These are phyloP conservation scores for Scolopax bukidnonensis DNA, from an alignment of 2,797 vertebrate genomes.

Conservation along the genomic window DNA sequence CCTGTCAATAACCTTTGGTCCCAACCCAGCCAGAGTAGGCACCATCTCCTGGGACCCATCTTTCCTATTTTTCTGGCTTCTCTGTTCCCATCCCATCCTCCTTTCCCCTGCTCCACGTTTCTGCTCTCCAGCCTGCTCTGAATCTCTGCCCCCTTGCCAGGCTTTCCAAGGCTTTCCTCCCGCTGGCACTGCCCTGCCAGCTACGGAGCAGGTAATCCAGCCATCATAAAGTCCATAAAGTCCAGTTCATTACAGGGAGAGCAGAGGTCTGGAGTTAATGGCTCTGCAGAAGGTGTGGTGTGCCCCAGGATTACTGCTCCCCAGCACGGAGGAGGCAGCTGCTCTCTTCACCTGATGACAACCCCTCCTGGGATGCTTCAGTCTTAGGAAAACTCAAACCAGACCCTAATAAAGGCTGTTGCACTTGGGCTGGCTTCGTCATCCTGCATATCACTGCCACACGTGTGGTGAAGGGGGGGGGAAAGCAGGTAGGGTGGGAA, in stretches of 20 bases:
- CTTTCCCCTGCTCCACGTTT: not conserved
- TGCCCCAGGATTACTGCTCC: not conserved
- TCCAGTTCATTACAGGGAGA: not conserved
- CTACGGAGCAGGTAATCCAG: not conserved
- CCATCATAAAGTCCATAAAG: not conserved
- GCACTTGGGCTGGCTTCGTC: not conserved
- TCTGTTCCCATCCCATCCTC: not conserved
- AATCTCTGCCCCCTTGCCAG: not conserved
- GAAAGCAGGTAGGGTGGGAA: not conserved
- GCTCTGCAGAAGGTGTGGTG: not conserved
- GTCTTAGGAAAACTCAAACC: constrained; percentile 11
- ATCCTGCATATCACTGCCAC: not conserved
- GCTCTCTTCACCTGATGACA: not conserved
- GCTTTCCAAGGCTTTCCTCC: not conserved
- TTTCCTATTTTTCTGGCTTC: not conserved
- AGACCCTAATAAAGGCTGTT: not conserved
- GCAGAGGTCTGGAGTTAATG: not conserved
- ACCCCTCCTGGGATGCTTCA: not conserved
- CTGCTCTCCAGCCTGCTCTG: not conserved
- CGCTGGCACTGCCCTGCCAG: not conserved
- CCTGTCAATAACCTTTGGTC: not conserved
- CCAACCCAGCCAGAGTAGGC: rapidly evolving
- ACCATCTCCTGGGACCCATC: not conserved
- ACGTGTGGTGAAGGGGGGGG: not conserved
- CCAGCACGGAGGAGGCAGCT: not conserved